phyloP scores from a whole-genome alignment of 2,113 vertebrate genomes.

The Hyaena hyaena region DNA sequence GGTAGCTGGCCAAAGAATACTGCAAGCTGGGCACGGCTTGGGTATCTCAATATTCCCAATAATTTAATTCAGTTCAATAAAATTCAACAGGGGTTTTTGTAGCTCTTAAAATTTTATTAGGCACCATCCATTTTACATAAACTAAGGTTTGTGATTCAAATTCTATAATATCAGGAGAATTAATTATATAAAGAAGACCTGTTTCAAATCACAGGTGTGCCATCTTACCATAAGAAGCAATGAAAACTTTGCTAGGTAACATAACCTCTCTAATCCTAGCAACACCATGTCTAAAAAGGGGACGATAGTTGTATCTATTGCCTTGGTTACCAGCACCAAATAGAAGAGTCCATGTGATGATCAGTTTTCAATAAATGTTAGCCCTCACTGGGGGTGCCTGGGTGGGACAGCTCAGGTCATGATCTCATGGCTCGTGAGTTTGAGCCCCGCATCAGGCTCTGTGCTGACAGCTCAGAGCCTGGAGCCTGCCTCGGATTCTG shows the following conservation, averaged over 20 bases:
- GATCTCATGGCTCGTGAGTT: too few relatives aligned
- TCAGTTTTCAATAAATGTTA: not conserved
- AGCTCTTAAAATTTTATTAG: not conserved
- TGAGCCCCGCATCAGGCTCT: too few relatives aligned
- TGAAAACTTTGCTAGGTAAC: not conserved
- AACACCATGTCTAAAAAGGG: not conserved
- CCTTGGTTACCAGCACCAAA: not conserved
- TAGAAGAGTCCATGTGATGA: not conserved
- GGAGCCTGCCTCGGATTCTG: too few relatives aligned
- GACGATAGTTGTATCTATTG: not conserved
- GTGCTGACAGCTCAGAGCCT: too few relatives aligned
- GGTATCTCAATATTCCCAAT: not conserved
- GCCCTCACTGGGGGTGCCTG: not conserved
- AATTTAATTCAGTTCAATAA: not conserved
- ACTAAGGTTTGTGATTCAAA: conserved; percentile 45
- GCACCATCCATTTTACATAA: not conserved
- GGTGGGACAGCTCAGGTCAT: too few relatives aligned
- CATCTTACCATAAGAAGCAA: not conserved
- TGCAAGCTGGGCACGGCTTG: not conserved
- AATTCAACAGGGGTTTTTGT: not conserved
- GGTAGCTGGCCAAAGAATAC: not conserved
- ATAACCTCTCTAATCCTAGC: not conserved
- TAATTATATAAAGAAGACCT: conserved; percentile 19
- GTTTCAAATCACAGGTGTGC: not conserved
- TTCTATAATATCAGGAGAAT: conserved; percentile 23